These are phyloP conservation scores for Bothrops alternatus DNA, from an alignment of 2,797 vertebrate genomes.

Conservation along the genomic window DNA sequence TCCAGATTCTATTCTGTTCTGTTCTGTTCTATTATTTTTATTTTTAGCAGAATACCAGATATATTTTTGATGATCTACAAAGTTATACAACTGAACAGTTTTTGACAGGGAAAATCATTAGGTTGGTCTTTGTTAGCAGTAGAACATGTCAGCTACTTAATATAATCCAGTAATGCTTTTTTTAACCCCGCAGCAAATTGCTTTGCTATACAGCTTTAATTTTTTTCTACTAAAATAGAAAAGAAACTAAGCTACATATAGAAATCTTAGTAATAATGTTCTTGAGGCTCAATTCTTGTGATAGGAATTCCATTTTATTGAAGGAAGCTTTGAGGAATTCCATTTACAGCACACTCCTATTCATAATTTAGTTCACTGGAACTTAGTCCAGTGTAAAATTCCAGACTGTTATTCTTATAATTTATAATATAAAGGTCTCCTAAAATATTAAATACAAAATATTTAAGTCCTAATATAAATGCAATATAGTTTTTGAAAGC, in stretches of 20 bases:
- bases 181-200: conserved; percentile 30
- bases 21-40: conserved; percentile 18
- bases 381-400: conserved; percentile 22
- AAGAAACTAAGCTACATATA: not conserved
- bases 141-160: conserved; percentile 59
- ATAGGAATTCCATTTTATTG: not conserved
- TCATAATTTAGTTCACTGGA: not conserved
- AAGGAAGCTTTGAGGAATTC: not conserved
- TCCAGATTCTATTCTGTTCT: too few species aligned
- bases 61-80: conserved; percentile 57
- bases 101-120: conserved; percentile 56
- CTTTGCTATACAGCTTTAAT: conserved; percentile 36
- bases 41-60: conserved; percentile 52
- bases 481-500: not conserved
- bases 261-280: not conserved
- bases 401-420: not conserved
- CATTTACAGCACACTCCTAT: not conserved
- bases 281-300: not conserved
- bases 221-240: conserved; percentile 15
- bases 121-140: conserved; percentile 57
- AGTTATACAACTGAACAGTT: conserved; percentile 55
- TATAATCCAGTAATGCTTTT: conserved; percentile 56
- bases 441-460: not conserved
- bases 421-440: not conserved
- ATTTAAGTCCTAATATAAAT: not conserved